Evolutionary conservation across 1,140 invertebrate species (phyloP), one percentile per base, ranked within the genome.

Genomic region (Macrotrachela quadricornifera): DNA sequence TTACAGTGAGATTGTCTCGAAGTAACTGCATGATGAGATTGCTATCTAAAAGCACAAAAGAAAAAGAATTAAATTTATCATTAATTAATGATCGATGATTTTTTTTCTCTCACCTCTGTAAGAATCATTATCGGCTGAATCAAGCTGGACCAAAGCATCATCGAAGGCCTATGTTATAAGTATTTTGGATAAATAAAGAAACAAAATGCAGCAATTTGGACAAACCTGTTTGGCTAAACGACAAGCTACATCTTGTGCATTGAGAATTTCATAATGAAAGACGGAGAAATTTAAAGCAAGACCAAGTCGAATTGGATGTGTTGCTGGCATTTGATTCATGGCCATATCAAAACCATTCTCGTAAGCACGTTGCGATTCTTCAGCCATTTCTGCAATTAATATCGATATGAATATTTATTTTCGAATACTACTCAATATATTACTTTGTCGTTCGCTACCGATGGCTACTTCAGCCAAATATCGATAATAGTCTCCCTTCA

Each of bases 91-190:
- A n/a, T n/a, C n/a, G n/a, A n/a, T n/a, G n/a, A n/a, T n/a, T n/a
- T n/a, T n/a, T n/a, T n/a, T n/a, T n/a, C n/a, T n/a, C n/a, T n/a
- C n/a, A n/a, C n/a, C n/a, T n/a, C 96, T 96, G 78, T 95, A 95
- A 65, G 85, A 92, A 74, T 97, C 92, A 73, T 95, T 88, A 69
- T 90, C 90, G 62, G 95, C 73, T 67, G 86, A 91, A 76, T 96
- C 91, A 72, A 96, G 75, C 74, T 94, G 88, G 63, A 86, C 86
- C 73, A 97, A 96, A 70, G 91, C 92, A 69, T 95, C 88, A 75
- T 96, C 92, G 76, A 97, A 97, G 58, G 91, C 90, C 80, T 91
- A n/a, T n/a, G n/a, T n/a, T n/a, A n/a, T n/a, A n/a, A n/a, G n/a
- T n/a, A n/a, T n/a, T n/a, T n/a, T n/a, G n/a, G n/a, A n/a, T n/a